Base-by-base conservation (phyloP, 2,113 vertebrate species). In the Rhadina sibilatrix region DNA sequence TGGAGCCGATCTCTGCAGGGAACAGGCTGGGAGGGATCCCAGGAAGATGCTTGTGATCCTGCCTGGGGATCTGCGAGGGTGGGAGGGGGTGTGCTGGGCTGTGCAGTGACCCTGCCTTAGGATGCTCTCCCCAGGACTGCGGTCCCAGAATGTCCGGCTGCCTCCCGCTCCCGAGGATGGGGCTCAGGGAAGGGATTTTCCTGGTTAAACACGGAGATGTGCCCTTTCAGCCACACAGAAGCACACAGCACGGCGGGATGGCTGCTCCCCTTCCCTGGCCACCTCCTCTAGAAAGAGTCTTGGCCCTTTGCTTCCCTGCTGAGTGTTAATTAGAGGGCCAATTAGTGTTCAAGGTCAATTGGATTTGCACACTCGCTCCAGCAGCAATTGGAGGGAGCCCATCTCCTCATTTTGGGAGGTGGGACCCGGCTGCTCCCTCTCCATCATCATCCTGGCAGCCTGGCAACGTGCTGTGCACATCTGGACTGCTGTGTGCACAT, bases 281-380 rank as follows among this genome's bases (percentile, higher is more conserved):
- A 10, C 57, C 60, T 90, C 59, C 60, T 77, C 54, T 30, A 63
- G 9, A 61, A 65, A 72, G 38, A 54, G 5, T 5, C 56, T 61
- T 4, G 46, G 40, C 91, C 91, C 53, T 93, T 38, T n/a, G 42
- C 74, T n/a, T 90, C 81, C 79, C 33, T 80, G 70, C 85, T 53
- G 87, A 72, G 78, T 14, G 61, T 50, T 94, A 91, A 96, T 96
- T 72, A 96, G 75, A 65, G 54, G 93, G 63, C 82, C 91, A 93
- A 59, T 93, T 96, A 95, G 59, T 27, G 70, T 19, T 95, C 89
- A 90, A 96, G 89, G 94, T 91, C 93, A 80, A 74, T 66, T 87
- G 50, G 87, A 61, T 80, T 86, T 90, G 50, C 83, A 92, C 83
- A 42, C 66, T 79, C 0, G 0, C 27, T 79, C 61, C 46, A 0